Evolutionary conservation across 1,140 invertebrate genomes (phyloP).

Genomic region (Calephelis nemesis): DNA sequence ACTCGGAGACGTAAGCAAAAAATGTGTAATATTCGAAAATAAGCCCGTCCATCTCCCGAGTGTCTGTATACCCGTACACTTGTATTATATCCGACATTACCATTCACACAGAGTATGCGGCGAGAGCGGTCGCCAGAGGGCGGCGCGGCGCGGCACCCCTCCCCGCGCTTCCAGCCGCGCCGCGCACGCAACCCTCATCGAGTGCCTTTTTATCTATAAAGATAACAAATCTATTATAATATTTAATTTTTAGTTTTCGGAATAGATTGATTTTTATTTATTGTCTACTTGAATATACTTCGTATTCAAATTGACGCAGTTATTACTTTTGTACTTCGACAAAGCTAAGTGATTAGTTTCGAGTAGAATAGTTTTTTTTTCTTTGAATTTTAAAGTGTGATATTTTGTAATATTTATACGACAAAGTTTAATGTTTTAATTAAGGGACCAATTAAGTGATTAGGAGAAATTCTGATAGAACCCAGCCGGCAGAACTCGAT

Average conservation of each 20-base stretch:
- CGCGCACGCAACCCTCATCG: constrained; percentile 43
- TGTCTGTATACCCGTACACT: constrained; percentile 44
- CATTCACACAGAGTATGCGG: constrained; percentile 17
- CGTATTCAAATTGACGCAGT: constrained; percentile 75
- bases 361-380: constrained; percentile 73
- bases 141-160: constrained; percentile 41
- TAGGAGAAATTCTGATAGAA: constrained; percentile 75
- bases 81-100: constrained; percentile 41
- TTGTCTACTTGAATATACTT: constrained; percentile 69
- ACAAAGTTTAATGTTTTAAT: constrained; percentile 77
- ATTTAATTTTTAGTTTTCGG: constrained; percentile 78
- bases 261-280: constrained; percentile 77
- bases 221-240: constrained; percentile 73
- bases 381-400: constrained; percentile 78
- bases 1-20: constrained; percentile 53
- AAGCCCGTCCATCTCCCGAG: constrained; percentile 56
- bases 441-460: constrained; percentile 78
- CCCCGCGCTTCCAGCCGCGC: constrained; percentile 58
- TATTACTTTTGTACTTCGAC: constrained; percentile 76
- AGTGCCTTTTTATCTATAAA: constrained; percentile 74
- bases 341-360: constrained; percentile 72
- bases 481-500: constrained; percentile 7
- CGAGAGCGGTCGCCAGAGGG: constrained; percentile 34
- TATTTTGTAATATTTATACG: constrained; percentile 79
- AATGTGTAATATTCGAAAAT: constrained; percentile 47